Conservation (phyloP, 2,888 invertebrate genomes). For the Cryptocheilus praepositus region DNA sequence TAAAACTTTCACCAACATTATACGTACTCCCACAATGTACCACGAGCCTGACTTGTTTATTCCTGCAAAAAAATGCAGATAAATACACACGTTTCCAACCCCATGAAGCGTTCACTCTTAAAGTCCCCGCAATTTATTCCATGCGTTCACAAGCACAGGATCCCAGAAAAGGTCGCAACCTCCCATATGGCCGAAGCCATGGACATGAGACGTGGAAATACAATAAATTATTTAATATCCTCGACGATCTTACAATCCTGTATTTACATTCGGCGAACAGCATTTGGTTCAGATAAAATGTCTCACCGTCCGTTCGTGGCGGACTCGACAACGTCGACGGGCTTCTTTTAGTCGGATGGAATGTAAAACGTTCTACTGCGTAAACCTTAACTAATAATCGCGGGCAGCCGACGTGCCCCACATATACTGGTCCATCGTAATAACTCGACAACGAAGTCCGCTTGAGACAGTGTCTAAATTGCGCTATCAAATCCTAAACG, state of each 20-base stretch:
- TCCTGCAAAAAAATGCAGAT: too few relatives aligned
- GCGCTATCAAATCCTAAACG: neutral
- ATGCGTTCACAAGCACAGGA: too few relatives aligned
- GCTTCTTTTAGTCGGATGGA: constrained; percentile 55
- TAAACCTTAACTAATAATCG: constrained; percentile 5
- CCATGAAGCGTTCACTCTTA: too few relatives aligned
- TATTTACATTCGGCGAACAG: constrained; percentile 56
- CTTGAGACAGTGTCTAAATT: neutral
- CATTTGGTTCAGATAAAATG: constrained; percentile 8
- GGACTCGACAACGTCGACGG: constrained; percentile 32
- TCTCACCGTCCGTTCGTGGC: constrained; percentile 32
- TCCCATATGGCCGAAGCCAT: too few relatives aligned
- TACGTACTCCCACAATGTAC: too few relatives aligned
- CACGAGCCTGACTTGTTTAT: too few relatives aligned
- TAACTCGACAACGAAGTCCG: too few relatives aligned
- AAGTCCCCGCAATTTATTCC: too few relatives aligned
- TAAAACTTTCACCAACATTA: too few relatives aligned
- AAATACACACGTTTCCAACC: too few relatives aligned
- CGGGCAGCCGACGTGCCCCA: neutral
- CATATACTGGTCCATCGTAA: neutral
- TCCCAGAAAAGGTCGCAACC: too few relatives aligned
- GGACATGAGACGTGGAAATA: constrained; percentile 23
- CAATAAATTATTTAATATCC: constrained; percentile 68
- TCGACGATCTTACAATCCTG: constrained; percentile 38
- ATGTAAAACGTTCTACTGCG: constrained; percentile 60